phyloP scores from a whole-genome alignment of 2,113 vertebrate species.

The Cardinalis cardinalis region DNA sequence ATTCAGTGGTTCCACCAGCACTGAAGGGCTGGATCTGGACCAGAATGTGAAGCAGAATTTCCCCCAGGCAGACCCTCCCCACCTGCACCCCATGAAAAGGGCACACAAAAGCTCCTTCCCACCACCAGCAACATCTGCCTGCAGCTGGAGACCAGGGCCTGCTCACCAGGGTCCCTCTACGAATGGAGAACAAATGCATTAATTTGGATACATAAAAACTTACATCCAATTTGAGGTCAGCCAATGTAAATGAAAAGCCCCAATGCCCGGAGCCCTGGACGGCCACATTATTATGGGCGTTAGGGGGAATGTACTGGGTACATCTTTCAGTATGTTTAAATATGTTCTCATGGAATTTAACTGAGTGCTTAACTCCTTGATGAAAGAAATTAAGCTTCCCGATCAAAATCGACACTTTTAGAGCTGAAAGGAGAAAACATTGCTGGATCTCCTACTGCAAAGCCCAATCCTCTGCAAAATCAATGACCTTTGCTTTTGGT shows the following conservation, averaged over 20 bases:
- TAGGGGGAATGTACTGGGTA: conserved; percentile 27
- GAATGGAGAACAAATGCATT: not conserved
- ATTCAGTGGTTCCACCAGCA: accelerated
- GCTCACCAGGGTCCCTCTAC: not conserved
- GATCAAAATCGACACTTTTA: not conserved
- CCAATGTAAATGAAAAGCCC: conserved; percentile 28
- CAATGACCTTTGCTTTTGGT: not conserved
- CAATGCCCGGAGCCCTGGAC: not conserved
- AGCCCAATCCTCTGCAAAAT: not conserved
- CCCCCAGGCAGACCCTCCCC: not conserved
- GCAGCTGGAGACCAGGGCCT: not conserved
- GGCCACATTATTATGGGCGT: conserved; percentile 29
- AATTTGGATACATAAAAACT: conserved; percentile 12
- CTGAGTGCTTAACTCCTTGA: not conserved
- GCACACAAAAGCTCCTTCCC: not conserved
- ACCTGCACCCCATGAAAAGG: accelerated
- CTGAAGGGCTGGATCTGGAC: not conserved
- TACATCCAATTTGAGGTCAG: conserved; percentile 17
- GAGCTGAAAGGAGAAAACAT: not conserved
- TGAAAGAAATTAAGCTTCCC: conserved; percentile 15
- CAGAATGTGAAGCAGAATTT: not conserved
- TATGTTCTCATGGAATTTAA: conserved; percentile 6
- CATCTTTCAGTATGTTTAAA: not conserved
- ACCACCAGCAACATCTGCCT: not conserved
- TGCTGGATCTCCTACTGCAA: not conserved